Base-by-base conservation (phyloP, 2,888 invertebrate genomes). In the Rhagophthalmus giganteus region DNA sequence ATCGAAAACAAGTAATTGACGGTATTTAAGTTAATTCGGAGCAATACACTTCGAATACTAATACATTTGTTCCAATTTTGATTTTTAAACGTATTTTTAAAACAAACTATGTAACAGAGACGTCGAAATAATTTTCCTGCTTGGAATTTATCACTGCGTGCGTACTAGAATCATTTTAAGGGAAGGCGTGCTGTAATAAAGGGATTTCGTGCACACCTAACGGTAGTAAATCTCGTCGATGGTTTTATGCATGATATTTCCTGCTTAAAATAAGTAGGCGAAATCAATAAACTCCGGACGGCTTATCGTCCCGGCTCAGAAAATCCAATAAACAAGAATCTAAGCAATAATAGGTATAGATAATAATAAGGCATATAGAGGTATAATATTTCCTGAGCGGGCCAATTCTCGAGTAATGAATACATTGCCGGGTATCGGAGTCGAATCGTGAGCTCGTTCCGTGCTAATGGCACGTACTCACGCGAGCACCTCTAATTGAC, bases 401-500 rank as follows among this genome's bases (percentile, higher is more conserved):
- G 44, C 49, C 44, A 61, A 61, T 69, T 70, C 69, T 67, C 69
- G 67, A 65, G 65, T 72, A 71, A 71, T 71, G 70, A 71, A 71
- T 69, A 69, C 69, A 65, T 67, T 59, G 47, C 46, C 54, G 45
- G 42, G 50, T 58, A 55, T 59, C 59, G 24, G 39, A 38, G 58
- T 30, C 41, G 42, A 39, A 57, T 59, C 59, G 57, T 57, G 54
- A 52, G 54, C 52, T 34, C 57, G 55, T 49, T 49, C 42, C n/a
- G n/a, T 56, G 57, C 65, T 74, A 72, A 74, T 74, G 72, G 70
- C 66, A 61, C 60, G 53, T 63, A 59, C 68, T 65, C 74, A 74
- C 72, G 74, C 73, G 52, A 69, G 66, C 59, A 52, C 60, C 60
- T 65, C 70, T 72, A 74, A 74, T 73, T 73, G 74, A 73, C 72